These are phyloP conservation scores for Trichonephila clavipes DNA, from an alignment of 1,140 invertebrate genomes.

Conservation along the genomic window DNA sequence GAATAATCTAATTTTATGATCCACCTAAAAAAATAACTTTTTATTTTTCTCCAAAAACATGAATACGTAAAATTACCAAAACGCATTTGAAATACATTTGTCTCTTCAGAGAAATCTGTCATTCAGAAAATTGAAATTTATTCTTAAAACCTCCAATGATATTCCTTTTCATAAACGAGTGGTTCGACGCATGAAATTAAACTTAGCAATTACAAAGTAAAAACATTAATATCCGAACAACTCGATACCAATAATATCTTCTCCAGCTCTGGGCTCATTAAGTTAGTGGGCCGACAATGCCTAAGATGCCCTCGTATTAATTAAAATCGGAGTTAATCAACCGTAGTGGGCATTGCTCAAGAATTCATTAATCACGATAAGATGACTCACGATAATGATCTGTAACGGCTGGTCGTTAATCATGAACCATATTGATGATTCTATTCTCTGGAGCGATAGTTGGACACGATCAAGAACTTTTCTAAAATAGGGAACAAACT, in stretches of 20 bases:
- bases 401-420: conserved; percentile 61
- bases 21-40: not conserved
- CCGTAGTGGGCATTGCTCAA: conserved; percentile 36
- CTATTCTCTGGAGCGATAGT: conserved; percentile 30
- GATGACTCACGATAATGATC: conserved; percentile 68
- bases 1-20: not conserved
- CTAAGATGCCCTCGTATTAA: conserved; percentile 50
- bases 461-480: conserved; percentile 39
- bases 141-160: not conserved
- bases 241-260: conserved; percentile 32
- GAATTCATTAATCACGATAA: conserved; percentile 71
- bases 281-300: conserved; percentile 53
- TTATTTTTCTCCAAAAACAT: not conserved
- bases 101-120: not conserved
- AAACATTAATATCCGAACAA: conserved; percentile 41
- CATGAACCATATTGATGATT: conserved; percentile 57
- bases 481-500: conserved; percentile 29
- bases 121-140: not conserved
- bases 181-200: not conserved
- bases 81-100: not conserved
- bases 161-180: not conserved
- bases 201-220: conserved; percentile 33
- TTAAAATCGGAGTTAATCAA: conserved; percentile 60
- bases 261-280: conserved; percentile 37
- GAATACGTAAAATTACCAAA: not conserved